Percentiles rank a stretch among this genome's conserved stretches.
These are phyloP conservation scores for Morone chrysops DNA, from an alignment of 2,113 vertebrate genomes.

Conservation along the genomic window DNA sequence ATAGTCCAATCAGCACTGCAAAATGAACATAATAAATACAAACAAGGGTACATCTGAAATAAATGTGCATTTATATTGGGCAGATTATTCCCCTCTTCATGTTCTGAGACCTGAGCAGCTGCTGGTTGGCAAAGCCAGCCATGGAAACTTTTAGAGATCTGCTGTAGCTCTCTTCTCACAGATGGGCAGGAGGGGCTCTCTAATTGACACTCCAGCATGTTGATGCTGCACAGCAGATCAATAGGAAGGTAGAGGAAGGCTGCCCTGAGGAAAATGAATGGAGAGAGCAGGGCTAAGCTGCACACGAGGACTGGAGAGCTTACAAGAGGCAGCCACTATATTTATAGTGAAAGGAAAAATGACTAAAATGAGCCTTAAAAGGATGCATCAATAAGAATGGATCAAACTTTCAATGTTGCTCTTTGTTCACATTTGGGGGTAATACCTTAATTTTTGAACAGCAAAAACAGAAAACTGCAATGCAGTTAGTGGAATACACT, in stretches of 20 bases:
- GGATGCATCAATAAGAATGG: slow-evolving; percentile 19
- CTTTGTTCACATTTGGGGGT: background rate
- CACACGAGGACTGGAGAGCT: slow-evolving; percentile 41
- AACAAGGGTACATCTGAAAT: slow-evolving; percentile 51
- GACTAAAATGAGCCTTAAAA: slow-evolving; percentile 36
- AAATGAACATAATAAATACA: slow-evolving; percentile 47
- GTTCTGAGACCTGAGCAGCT: slow-evolving; percentile 57
- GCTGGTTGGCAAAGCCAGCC: slow-evolving; percentile 40
- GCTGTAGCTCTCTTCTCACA: slow-evolving; percentile 61
- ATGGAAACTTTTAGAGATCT: slow-evolving; percentile 59
- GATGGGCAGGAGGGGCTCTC: slow-evolving; percentile 74
- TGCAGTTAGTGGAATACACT: slow-evolving; percentile 8
- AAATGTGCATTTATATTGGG: slow-evolving; percentile 54
- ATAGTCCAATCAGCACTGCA: slow-evolving; percentile 42
- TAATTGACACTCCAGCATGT: slow-evolving; percentile 81
- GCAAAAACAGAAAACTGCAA: slow-evolving; percentile 6
- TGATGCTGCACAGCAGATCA: slow-evolving; percentile 77
- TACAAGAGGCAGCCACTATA: slow-evolving; percentile 30
- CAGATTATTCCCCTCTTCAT: slow-evolving; percentile 46
- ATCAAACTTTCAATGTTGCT: slow-evolving; percentile 11
- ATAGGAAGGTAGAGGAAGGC: slow-evolving; percentile 72
- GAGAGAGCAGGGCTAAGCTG: slow-evolving; percentile 48
- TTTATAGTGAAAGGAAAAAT: slow-evolving; percentile 34
- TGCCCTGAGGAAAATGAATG: slow-evolving; percentile 69
- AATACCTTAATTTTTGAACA: slow-evolving; percentile 8